Percentiles rank a stretch among this genome's conserved stretches.
phyloP scores from a whole-genome alignment of 2,888 invertebrate species.

The Leptinotarsa juncta region DNA sequence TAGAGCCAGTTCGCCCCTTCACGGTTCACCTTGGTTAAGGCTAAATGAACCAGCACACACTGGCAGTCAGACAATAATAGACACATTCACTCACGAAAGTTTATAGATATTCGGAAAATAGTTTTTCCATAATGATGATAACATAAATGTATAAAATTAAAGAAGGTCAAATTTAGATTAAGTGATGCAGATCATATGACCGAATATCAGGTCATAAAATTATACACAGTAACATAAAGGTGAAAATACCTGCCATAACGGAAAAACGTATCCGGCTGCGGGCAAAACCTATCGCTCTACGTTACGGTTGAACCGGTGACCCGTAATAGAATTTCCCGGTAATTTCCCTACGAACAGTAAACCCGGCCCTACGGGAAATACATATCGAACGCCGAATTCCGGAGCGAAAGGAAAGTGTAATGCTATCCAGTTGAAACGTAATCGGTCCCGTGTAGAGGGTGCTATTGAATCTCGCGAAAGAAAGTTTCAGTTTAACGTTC shows the following conservation, averaged over 20 bases:
- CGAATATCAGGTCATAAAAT: slow-evolving; percentile 15
- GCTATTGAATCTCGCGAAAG: background rate
- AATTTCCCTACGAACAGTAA: slow-evolving; percentile 45
- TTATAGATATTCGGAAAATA: no score
- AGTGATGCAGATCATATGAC: background rate
- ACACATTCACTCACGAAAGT: no score
- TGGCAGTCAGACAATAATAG: no score
- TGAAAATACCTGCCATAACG: slow-evolving; percentile 52
- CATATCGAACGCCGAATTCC: slow-evolving; percentile 25
- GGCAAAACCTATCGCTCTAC: slow-evolving; percentile 49
- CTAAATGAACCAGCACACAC: no score
- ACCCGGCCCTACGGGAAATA: slow-evolving; percentile 24
- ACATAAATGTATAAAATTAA: no score
- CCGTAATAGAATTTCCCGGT: slow-evolving; percentile 51
- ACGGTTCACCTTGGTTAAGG: no score
- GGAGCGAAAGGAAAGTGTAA: background rate
- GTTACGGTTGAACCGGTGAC: slow-evolving; percentile 51
- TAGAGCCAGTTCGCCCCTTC: no score
- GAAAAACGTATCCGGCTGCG: slow-evolving; percentile 53
- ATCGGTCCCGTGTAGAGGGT: background rate
- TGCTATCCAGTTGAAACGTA: background rate
- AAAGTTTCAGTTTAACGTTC: slow-evolving; percentile 1
- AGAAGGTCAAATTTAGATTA: no score
- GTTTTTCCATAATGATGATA: no score
- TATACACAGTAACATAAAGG: slow-evolving; percentile 34